Evolutionary conservation across 2,113 vertebrate species (phyloP).

Genomic region (Prochilodus magdalenae): DNA sequence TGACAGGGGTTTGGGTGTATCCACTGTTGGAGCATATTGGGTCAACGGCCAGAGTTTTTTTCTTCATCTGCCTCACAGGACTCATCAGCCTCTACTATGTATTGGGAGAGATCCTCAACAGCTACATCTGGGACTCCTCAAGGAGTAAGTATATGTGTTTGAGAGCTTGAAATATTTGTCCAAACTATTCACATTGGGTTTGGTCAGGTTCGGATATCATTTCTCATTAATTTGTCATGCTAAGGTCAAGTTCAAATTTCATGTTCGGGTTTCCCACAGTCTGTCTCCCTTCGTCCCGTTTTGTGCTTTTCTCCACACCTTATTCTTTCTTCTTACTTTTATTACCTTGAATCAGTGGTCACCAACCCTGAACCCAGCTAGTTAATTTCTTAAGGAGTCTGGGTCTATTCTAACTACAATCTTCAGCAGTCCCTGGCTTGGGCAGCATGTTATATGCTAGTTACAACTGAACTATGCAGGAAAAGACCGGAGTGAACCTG

Average conservation of each 20-base stretch:
- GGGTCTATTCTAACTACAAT: too few species aligned
- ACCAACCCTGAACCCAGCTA: too few species aligned
- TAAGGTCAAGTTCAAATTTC: neutral
- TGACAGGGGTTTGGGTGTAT: slow-evolving; percentile 97
- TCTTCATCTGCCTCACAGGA: slow-evolving; percentile 82
- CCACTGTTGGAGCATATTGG: slow-evolving; percentile 90
- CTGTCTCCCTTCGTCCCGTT: neutral
- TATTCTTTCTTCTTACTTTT: neutral
- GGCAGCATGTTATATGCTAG: too few species aligned
- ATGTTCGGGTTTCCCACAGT: neutral
- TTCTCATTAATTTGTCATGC: neutral
- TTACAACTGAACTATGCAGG: too few species aligned
- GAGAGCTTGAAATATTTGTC: neutral
- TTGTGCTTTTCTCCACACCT: neutral
- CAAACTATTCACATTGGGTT: neutral
- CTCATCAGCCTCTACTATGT: slow-evolving; percentile 88
- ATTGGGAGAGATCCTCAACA: slow-evolving; percentile 93
- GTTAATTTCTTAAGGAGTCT: too few species aligned
- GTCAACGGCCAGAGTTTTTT: slow-evolving; percentile 81
- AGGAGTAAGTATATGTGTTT: slow-evolving; percentile 71
- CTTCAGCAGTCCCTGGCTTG: too few species aligned
- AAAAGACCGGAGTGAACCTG: too few species aligned
- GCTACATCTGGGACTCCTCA: slow-evolving; percentile 93
- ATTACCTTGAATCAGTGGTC: too few species aligned
- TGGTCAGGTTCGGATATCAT: neutral